A percentile compares a stretch with the other conserved stretches of the same genome.
Evolutionary conservation across 1,140 invertebrate genomes (phyloP).

Genomic region (Brachionus angularis): DNA sequence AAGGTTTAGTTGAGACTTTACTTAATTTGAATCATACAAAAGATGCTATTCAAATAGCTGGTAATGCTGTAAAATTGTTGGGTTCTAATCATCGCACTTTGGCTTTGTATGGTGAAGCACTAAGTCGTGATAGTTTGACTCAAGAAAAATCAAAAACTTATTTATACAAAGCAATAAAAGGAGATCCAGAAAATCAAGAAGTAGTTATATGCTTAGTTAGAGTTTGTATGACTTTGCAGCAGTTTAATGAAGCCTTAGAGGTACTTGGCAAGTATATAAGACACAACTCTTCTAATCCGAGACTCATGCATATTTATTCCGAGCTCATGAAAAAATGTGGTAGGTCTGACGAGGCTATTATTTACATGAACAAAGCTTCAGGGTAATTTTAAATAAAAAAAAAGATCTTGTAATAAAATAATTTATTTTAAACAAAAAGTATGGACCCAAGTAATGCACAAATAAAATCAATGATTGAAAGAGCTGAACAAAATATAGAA

Average conservation of each 20-base stretch:
- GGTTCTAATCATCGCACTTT: conserved; percentile 42
- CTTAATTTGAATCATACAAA: conserved; percentile 39
- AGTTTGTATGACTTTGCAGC: conserved; percentile 42
- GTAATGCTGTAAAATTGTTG: conserved; percentile 36
- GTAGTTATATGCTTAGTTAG: conserved; percentile 26
- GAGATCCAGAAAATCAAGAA: conserved; percentile 37
- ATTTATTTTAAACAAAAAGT: neutral
- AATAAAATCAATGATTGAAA: conserved; percentile 41
- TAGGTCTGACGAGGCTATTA: conserved; percentile 35
- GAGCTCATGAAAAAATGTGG: conserved; percentile 42
- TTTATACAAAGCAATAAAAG: conserved; percentile 43
- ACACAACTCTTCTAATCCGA: conserved; percentile 30
- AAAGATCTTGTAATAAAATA: neutral
- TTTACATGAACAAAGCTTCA: conserved; percentile 42
- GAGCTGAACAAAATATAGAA: conserved; percentile 42
- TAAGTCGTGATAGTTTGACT: conserved; percentile 10
- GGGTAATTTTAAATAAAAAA: neutral
- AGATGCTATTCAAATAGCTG: conserved; percentile 41
- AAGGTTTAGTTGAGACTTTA: conserved; percentile 33
- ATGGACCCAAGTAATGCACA: conserved; percentile 33
- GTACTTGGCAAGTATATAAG: conserved; percentile 35
- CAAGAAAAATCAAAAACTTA: conserved; percentile 40
- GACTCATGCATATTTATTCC: conserved; percentile 39
- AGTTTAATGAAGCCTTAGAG: conserved; percentile 39
- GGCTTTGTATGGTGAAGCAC: conserved; percentile 34